A percentile compares a stretch with the other conserved stretches of the same genome.
These are phyloP conservation scores for Enteromius afrohamiltoni DNA, from an alignment of 2,797 vertebrate genomes.

Conservation along the genomic window DNA sequence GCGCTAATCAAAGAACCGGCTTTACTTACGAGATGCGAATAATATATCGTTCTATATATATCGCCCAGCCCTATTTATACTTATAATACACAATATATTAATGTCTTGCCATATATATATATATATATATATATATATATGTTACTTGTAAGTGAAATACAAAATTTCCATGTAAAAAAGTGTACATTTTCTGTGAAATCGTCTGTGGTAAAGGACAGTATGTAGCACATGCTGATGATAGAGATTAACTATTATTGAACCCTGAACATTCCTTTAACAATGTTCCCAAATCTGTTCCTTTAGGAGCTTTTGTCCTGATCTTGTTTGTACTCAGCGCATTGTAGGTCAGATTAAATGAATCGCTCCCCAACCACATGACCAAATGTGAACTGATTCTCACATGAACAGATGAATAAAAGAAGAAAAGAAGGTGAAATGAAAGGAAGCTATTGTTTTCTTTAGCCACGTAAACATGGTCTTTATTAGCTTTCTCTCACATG, in stretches of 20 bases:
- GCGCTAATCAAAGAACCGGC: no score
- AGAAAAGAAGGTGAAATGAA: conserved; percentile 29
- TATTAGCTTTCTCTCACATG: conserved; percentile 47
- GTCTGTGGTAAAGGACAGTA: not conserved
- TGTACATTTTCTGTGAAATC: no score
- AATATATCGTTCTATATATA: no score
- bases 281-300: conserved; percentile 21
- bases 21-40: no score
- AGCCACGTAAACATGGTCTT: conserved; percentile 43
- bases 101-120: no score
- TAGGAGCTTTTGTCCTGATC: conserved; percentile 22
- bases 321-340: conserved; percentile 20
- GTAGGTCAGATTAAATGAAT: conserved; percentile 19
- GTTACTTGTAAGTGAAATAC: not conserved
- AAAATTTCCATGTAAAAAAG: not conserved
- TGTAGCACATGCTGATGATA: conserved; percentile 2
- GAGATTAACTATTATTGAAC: conserved; percentile 1
- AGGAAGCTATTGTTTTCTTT: conserved; percentile 54
- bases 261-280: conserved; percentile 20
- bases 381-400: conserved; percentile 16
- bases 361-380: conserved; percentile 8
- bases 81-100: not conserved
- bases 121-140: no score
- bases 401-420: not conserved
- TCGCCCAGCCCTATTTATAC: no score